These are phyloP conservation scores for Drosophila koepferae DNA, from an alignment of 2,888 invertebrate genomes.

Conservation along the genomic window DNA sequence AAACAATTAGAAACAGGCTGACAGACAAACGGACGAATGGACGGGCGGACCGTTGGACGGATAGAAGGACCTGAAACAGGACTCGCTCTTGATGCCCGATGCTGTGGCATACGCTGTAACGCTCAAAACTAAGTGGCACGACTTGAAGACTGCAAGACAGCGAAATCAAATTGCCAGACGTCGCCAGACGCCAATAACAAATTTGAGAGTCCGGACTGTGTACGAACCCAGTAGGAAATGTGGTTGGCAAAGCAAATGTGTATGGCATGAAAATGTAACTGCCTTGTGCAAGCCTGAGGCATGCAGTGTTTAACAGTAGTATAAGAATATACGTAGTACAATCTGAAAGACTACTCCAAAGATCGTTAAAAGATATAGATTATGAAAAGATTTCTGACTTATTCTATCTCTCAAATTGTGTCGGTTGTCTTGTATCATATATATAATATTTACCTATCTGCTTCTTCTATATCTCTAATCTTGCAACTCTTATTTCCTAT, in stretches of 20 bases:
- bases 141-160: constrained; percentile 15
- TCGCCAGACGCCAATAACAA: constrained; percentile 57
- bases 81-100: constrained; percentile 23
- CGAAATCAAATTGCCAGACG: constrained; percentile 53
- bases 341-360: no score
- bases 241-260: neutral
- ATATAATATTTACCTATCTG: neutral
- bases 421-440: neutral
- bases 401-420: no score
- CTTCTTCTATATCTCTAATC: neutral
- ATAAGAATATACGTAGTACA: neutral
- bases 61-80: constrained; percentile 49
- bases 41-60: constrained; percentile 16
- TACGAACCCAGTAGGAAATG: constrained; percentile 16
- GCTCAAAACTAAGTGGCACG: constrained; percentile 32
- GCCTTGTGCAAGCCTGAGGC: neutral
- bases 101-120: constrained; percentile 45
- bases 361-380: no score
- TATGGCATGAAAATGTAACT: neutral
- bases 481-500: neutral
- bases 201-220: constrained; percentile 23
- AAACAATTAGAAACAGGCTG: constrained; percentile 57
- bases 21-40: constrained; percentile 16
- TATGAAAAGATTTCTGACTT: no score
- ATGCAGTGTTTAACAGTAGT: neutral